phyloP scores from a whole-genome alignment of 2,797 vertebrate species.

The Ptychadena robeensis region DNA sequence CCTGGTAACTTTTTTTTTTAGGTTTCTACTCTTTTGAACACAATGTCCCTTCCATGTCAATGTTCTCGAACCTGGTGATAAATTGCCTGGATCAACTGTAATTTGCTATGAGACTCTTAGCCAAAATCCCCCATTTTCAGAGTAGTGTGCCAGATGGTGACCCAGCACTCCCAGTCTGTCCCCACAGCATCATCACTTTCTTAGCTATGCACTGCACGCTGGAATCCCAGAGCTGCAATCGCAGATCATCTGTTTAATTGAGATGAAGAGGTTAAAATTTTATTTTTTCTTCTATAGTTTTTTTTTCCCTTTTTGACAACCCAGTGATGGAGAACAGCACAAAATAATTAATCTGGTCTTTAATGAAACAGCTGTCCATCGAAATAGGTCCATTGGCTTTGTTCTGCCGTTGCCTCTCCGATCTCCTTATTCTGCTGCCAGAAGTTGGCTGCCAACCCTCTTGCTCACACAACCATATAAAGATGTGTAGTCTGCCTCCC shows the following conservation, averaged over 20 bases:
- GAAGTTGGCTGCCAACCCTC: constrained; percentile 35
- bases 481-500: constrained; percentile 15
- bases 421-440: constrained; percentile 38
- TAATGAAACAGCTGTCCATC: constrained; percentile 61
- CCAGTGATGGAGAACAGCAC: constrained; percentile 41
- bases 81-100: constrained; percentile 18
- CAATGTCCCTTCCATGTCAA: neutral
- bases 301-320: constrained; percentile 20
- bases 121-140: constrained; percentile 11
- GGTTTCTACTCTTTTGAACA: neutral
- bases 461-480: constrained; percentile 35
- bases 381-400: constrained; percentile 58
- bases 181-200: constrained; percentile 45
- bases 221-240: constrained; percentile 43
- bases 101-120: constrained; percentile 12
- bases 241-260: constrained; percentile 43
- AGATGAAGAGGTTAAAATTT: constrained; percentile 55
- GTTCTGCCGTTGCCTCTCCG: constrained; percentile 6
- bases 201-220: constrained; percentile 33
- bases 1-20: neutral
- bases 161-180: constrained; percentile 31
- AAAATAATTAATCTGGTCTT: constrained; percentile 57
- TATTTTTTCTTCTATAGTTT: neutral
- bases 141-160: constrained; percentile 44
- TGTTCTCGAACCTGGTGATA: constrained; percentile 18